phyloP scores from a whole-genome alignment of 2,113 vertebrate species.

The Nesogale talazaci region DNA sequence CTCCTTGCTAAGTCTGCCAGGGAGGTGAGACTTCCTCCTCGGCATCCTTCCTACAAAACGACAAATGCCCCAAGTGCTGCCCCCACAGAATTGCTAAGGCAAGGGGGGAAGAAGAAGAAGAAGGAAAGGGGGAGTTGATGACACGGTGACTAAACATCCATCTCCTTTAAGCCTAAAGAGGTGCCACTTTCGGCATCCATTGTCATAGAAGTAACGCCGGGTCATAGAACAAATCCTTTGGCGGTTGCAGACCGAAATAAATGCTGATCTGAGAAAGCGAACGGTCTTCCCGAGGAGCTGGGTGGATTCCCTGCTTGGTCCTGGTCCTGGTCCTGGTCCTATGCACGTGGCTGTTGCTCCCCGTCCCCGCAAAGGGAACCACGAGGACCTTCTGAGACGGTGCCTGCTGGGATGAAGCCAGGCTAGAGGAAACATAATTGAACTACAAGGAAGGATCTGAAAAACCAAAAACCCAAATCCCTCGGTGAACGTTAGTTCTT shows the following conservation, averaged over 20 bases:
- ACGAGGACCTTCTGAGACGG: background rate
- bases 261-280: conserved; percentile 61
- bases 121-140: conserved; percentile 76
- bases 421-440: background rate
- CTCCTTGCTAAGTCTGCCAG: conserved; percentile 67
- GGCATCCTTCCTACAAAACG: conserved; percentile 77
- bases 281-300: conserved; percentile 58
- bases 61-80: conserved; percentile 79
- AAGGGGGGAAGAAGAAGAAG: background rate
- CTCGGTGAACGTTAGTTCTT: background rate
- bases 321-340: background rate
- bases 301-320: background rate
- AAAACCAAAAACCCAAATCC: background rate
- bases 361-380: background rate
- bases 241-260: conserved; percentile 63
- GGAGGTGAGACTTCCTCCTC: conserved; percentile 75
- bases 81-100: conserved; percentile 79
- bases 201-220: conserved; percentile 74
- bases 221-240: conserved; percentile 54
- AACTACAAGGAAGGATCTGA: background rate
- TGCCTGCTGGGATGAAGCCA: background rate
- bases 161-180: conserved; percentile 77
- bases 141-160: conserved; percentile 80
- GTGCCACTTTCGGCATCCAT: conserved; percentile 68
- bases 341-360: background rate